These are phyloP conservation scores for Acanthosepion lycidas DNA, from an alignment of 2,888 invertebrate species.

Conservation along the genomic window DNA sequence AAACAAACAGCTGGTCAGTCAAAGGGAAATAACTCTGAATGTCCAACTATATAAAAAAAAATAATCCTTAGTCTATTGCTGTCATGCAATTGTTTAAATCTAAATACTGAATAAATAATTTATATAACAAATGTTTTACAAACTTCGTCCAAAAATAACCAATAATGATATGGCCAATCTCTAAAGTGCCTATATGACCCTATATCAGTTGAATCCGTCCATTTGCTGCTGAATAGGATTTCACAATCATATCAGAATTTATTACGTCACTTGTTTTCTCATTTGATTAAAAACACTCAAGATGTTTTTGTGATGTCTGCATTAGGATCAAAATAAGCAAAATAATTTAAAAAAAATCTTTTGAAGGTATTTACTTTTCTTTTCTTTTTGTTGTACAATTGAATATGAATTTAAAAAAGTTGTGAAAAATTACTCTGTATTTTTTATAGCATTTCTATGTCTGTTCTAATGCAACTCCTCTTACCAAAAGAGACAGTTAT, in stretches of 20 bases:
- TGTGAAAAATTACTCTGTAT: neutral
- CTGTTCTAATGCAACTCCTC: neutral
- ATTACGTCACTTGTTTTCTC: neutral
- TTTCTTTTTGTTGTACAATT: too few relatives aligned
- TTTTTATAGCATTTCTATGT: neutral
- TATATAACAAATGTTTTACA: neutral
- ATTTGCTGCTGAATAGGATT: neutral
- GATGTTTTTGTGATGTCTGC: neutral
- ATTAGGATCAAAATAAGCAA: neutral
- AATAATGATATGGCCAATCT: neutral
- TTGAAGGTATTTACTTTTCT: neutral
- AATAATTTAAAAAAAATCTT: neutral
- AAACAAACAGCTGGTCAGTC: too few relatives aligned
- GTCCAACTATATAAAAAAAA: too few relatives aligned
- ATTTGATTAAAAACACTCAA: neutral
- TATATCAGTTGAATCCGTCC: constrained; percentile 10
- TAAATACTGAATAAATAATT: neutral
- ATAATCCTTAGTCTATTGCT: too few relatives aligned
- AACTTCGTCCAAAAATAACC: neutral
- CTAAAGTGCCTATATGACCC: neutral
- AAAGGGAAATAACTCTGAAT: neutral
- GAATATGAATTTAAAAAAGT: neutral
- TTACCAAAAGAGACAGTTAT: neutral
- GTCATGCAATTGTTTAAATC: neutral
- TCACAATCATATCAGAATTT: neutral